Evolutionary conservation across 2,888 invertebrate species (phyloP).

Genomic region (Pycnomerus fuliginosus): DNA sequence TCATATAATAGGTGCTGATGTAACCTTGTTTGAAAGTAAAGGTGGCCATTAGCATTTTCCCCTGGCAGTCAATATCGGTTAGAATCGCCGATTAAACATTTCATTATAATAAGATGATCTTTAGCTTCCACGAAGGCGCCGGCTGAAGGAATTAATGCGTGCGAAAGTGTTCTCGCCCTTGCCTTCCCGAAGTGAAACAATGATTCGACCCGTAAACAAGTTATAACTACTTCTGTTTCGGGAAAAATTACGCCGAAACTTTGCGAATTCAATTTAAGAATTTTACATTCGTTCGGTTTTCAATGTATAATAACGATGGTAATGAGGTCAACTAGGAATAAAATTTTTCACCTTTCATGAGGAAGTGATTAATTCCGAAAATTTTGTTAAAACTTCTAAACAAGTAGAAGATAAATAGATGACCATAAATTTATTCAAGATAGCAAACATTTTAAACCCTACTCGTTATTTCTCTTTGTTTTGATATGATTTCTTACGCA

Average conservation of each 20-base stretch:
- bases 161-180: conserved; percentile 15
- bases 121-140: too few relatives aligned
- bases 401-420: too few relatives aligned
- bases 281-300: conserved; percentile 33
- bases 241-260: conserved; percentile 30
- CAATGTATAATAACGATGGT: too few relatives aligned
- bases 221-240: conserved; percentile 19
- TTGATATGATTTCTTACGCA: conserved; percentile 20
- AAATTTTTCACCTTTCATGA: too few relatives aligned
- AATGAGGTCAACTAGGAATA: too few relatives aligned
- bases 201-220: conserved; percentile 20
- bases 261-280: conserved; percentile 34
- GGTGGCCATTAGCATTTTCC: too few relatives aligned
- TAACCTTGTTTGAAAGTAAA: too few relatives aligned
- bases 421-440: conserved; percentile 12
- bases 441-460: conserved; percentile 15
- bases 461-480: conserved; percentile 18
- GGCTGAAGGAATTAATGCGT: too few relatives aligned
- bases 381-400: too few relatives aligned
- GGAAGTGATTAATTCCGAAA: too few relatives aligned
- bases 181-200: conserved; percentile 19
- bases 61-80: conserved; percentile 30
- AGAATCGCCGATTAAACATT: conserved; percentile 30
- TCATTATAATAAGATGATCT: conserved; percentile 33
- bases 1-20: too few relatives aligned